phyloP scores from a whole-genome alignment of 1,140 invertebrate species.

The Oncopeltus fasciatus region DNA sequence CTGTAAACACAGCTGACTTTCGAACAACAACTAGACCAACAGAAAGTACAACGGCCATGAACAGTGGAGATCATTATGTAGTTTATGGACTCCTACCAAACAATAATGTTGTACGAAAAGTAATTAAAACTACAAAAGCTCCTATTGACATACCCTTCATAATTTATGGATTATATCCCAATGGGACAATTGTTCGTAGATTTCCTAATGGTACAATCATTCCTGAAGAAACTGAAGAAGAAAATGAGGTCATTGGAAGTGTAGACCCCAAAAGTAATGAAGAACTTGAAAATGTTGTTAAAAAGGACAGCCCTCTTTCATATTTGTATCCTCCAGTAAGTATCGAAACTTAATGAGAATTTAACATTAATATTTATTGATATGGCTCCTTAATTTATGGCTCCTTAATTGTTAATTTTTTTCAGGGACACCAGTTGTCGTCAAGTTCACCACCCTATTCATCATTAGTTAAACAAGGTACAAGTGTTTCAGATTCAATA shows the following conservation, averaged over 20 bases:
- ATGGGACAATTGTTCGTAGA: constrained; percentile 24
- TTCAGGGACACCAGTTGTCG: too few species aligned
- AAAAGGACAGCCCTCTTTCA: constrained; percentile 20
- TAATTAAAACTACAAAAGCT: constrained; percentile 15
- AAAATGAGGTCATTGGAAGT: constrained; percentile 22
- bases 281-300: constrained; percentile 17
- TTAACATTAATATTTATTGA: too few species aligned
- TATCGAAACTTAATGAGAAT: background rate
- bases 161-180: constrained; percentile 25
- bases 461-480: too few species aligned
- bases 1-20: constrained; percentile 8
- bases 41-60: background rate
- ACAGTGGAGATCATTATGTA: constrained; percentile 14
- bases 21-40: background rate
- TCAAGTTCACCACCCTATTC: too few species aligned
- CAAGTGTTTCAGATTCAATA: background rate
- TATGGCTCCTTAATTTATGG: too few species aligned
- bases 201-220: constrained; percentile 25
- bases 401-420: too few species aligned
- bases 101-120: constrained; percentile 20
- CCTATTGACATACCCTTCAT: constrained; percentile 22
- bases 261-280: constrained; percentile 18
- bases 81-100: constrained; percentile 23
- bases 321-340: constrained; percentile 18
- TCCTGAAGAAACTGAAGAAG: constrained; percentile 23